Percentiles rank a stretch among this genome's conserved stretches.
Conservation (phyloP, 1,140 invertebrate genomes). For the Megalonaias nervosa region DNA sequence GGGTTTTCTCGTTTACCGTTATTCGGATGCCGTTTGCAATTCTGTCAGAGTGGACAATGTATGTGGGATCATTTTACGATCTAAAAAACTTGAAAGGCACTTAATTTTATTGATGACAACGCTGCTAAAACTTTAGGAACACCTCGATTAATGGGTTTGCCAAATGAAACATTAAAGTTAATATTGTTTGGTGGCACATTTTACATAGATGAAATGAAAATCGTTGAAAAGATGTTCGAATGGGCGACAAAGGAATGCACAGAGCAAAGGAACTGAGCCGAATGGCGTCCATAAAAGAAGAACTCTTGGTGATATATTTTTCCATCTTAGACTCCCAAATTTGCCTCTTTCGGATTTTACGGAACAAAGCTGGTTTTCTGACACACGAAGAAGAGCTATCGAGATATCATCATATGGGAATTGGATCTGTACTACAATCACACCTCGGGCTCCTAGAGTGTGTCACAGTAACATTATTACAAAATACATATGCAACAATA, state of each 20-base stretch:
- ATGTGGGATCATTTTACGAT: not conserved
- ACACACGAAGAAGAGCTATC: too few species aligned
- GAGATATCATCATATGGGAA: too few species aligned
- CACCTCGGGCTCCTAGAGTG: too few species aligned
- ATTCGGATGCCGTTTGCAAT: not conserved
- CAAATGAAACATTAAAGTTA: not conserved
- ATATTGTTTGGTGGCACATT: slow-evolving; percentile 10
- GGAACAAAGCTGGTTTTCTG: not conserved
- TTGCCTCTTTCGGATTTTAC: not conserved
- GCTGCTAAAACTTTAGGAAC: not conserved
- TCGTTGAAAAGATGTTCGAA: not conserved
- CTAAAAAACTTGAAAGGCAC: not conserved
- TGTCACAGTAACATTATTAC: too few species aligned
- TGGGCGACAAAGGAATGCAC: not conserved
- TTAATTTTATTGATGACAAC: not conserved
- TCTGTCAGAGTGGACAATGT: not conserved
- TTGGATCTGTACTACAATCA: too few species aligned
- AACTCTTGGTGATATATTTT: not conserved
- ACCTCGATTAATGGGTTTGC: not conserved
- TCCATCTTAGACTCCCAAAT: not conserved
- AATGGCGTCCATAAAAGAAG: not conserved
- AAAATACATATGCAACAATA: too few species aligned
- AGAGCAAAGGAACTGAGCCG: not conserved
- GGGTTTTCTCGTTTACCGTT: not conserved
- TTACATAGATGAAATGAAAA: slow-evolving; percentile 3